These are phyloP conservation scores for Cryptus armator DNA, from an alignment of 2,888 invertebrate genomes.

Conservation along the genomic window DNA sequence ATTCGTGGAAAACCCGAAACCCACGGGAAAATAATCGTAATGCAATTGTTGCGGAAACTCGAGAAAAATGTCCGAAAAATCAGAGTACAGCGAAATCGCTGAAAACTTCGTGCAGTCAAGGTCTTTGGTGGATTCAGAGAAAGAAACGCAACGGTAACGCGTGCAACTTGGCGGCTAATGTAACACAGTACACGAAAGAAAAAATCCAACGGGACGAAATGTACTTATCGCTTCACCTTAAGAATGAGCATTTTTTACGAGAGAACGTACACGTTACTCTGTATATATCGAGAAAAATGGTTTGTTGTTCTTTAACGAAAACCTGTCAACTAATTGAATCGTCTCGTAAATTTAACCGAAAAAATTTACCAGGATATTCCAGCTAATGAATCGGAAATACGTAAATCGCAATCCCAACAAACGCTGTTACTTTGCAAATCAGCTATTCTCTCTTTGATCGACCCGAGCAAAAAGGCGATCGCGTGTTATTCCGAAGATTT, in stretches of 20 bases:
- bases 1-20: not conserved
- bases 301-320: no score
- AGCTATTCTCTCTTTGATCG: slow-evolving; percentile 74
- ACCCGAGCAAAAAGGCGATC: slow-evolving; percentile 74
- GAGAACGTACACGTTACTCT: slow-evolving; percentile 72
- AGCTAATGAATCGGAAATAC: slow-evolving; percentile 25
- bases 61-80: not conserved
- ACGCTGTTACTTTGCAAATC: slow-evolving; percentile 71
- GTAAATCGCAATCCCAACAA: slow-evolving; percentile 62
- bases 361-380: slow-evolving; percentile 46
- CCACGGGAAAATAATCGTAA: not conserved
- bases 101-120: not conserved
- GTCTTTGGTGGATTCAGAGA: slow-evolving; percentile 48
- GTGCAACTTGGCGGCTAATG: slow-evolving; percentile 42
- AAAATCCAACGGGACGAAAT: slow-evolving; percentile 67
- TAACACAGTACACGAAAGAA: slow-evolving; percentile 53
- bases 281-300: slow-evolving; percentile 60
- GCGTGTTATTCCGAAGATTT: slow-evolving; percentile 72
- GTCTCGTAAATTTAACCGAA: not conserved
- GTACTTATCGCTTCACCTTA: slow-evolving; percentile 67
- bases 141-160: slow-evolving; percentile 4
- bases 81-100: not conserved
- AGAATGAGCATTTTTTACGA: slow-evolving; percentile 69
- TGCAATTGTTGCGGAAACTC: not conserved
- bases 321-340: no score